phyloP scores from a whole-genome alignment of 2,113 vertebrate genomes.

The Nanger granti region DNA sequence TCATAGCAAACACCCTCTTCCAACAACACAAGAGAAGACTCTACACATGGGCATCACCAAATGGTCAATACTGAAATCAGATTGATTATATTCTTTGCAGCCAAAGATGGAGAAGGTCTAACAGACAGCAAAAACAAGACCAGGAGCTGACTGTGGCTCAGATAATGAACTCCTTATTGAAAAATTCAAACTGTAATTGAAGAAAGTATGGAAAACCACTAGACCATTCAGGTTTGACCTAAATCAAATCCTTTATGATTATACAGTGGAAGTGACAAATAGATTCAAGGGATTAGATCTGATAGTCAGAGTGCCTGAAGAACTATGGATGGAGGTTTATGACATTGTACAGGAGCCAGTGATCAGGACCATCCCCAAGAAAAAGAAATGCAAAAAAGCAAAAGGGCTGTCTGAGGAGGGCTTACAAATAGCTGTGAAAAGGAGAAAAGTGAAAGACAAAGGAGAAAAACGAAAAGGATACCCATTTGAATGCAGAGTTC shows the following conservation, averaged over 20 bases:
- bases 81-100: neutral
- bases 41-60: neutral
- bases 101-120: neutral
- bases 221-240: neutral
- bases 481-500: neutral
- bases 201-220: neutral
- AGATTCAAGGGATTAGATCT: neutral
- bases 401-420: neutral
- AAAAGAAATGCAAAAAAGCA: neutral
- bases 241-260: neutral
- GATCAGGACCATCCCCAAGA: neutral
- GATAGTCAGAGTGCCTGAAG: neutral
- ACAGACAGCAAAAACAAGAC: neutral
- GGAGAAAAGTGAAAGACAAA: neutral
- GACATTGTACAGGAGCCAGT: neutral
- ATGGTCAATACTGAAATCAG: neutral
- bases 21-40: neutral
- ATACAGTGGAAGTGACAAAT: neutral
- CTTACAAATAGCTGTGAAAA: neutral
- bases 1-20: neutral
- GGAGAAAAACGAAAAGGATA: neutral
- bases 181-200: neutral
- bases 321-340: neutral
- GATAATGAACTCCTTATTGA: neutral
- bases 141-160: neutral